Base-by-base conservation (phyloP, 2,113 vertebrate species). In the Pelobates fuscus region DNA sequence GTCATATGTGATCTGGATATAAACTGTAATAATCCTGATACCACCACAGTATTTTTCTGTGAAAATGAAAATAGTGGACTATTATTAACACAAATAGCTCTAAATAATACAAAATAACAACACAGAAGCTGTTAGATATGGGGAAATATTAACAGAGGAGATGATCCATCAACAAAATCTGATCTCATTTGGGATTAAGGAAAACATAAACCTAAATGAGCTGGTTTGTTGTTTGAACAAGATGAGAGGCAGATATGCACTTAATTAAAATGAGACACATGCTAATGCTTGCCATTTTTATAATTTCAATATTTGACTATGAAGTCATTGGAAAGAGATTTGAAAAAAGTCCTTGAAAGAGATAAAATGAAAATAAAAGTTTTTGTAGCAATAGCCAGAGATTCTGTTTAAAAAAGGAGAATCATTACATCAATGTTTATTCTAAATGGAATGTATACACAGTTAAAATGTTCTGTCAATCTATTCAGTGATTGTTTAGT, bases 311-410 rank as follows among this genome's bases (percentile, higher is more conserved):
- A 71, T 71, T 61, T 71, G 57, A 71, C 43, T 27, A 37, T 20
- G 26, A 71, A 59, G 32, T 70, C 30, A 49, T 7, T 21, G 25
- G 57, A 25, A 23, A 61, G 27, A 44, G 12, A 60, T 11, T n/a
- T n/a, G n/a, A n/a, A 20, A 29, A 70, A 71, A 46, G 69, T 71
- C 69, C 69, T 71, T 71, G 69, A 71, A 29, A 62, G 61, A 69
- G 55, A 61, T 25, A 43, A 61, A 46, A 26, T 44, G 24, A 71
- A 55, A 32, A 41, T 29, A 8, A 6, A 30, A 70, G 55, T 70
- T 70, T 69, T 37, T 54, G 41, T 2, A 41, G 20, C 3, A 21
- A 68, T 37, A 69, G 30, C 12, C 12, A 4, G 2, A 5, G 26
- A 32, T 27, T 26, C 18, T 18, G 26, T 14, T 61, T 6, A 8